Base-by-base conservation (phyloP, 2,113 vertebrate genomes). In the Rutilus rutilus region DNA sequence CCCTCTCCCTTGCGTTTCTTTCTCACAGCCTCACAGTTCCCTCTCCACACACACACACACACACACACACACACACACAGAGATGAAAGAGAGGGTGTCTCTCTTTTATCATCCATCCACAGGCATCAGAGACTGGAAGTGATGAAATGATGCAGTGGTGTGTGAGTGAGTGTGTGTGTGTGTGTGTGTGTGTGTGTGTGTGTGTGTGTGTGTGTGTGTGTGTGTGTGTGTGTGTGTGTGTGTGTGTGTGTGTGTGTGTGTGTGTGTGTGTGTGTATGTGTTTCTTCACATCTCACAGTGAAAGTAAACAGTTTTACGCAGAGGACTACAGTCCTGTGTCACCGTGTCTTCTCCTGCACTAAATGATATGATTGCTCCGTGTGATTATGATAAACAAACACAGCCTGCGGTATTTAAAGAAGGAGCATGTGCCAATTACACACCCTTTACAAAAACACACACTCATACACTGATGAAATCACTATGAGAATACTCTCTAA, bases 41-140 rank as follows among this genome's bases (percentile, higher is more conserved):
- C n/a, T 25, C 9, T 73, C 52, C 52, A 45, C 79, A 65, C 83
- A 73, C 73, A 23, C 50, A 52, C 42, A 54, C 84, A 67, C 69
- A 64, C 85, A 77, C 83, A 80, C 69, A 76, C 83, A 65, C 67
- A 64, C 85, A 69, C 83, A 79, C 67, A 76, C 33, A 42, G 47
- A 89, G 86, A 89, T 88, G 85, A 89, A 89, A 89, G 87, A 85
- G 82, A 54, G 59, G 83, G 82, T 54, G 50, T 85, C 84, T 87
- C 84, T 85, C 84, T 89, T 89, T 89, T 89, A 88, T 88, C 89
- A 89, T 89, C 89, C 85, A 88, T 88, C 86, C 85, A 84, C 84
- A 88, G 88, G 82, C 86, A 88, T 88, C 89, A 88, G 82, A 88
- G 85, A 86, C 71, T 39, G 57, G 64, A 78, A 82, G 82, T 88